Base-by-base conservation (phyloP, 2,113 vertebrate genomes). In the Lagenorhynchus albirostris region DNA sequence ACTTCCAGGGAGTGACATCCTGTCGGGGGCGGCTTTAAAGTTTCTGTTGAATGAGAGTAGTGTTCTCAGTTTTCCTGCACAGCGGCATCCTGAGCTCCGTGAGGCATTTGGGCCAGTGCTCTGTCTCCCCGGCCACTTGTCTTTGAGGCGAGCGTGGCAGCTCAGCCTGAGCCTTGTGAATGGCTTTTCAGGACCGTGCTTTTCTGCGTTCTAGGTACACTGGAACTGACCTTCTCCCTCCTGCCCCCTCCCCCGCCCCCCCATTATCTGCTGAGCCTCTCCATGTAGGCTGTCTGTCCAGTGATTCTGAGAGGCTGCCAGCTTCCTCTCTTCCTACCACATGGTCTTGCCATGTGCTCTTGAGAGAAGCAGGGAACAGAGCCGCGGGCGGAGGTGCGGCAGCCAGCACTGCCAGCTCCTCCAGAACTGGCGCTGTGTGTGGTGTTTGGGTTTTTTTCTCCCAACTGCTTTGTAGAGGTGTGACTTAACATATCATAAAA, bases 301-400 rank as follows among this genome's bases (percentile, higher is more conserved):
- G 95, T 55, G 89, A 33, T 60, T 10, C 79, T 13, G 18, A 6
- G 55, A 15, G 47, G 63, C 82, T 3, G 12, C 86, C 58, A 33
- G 73, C 70, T 33, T 62, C 81, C 63, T 53, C 8, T 23, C 9
- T 20, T 12, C 15, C 77, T 38, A 3, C 77, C 18, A 2, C 8
- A 0, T 5, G 15, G 20, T 9, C 71, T 62, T 71, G 58, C 68
- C 53, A 1, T 4, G 36, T 29, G 70, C 55, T 77, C 9, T 7
- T 2, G n/a, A 79, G 44, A 44, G n/a, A 50, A 86, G 76, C 26
- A 60, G 74, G 71, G 38, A n/a, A 1, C 17, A 4, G 18, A 60
- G 33, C 79, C 1, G 1, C 0, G 13, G 73, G 81, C 23, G 1
- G 38, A 50, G 53, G 25, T 3, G 0, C 8, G 55, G 20, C 20